A percentile compares a stretch with the other conserved stretches of the same genome.
phyloP scores from a whole-genome alignment of 2,888 invertebrate species.

The Chymomyza fuscimana region DNA sequence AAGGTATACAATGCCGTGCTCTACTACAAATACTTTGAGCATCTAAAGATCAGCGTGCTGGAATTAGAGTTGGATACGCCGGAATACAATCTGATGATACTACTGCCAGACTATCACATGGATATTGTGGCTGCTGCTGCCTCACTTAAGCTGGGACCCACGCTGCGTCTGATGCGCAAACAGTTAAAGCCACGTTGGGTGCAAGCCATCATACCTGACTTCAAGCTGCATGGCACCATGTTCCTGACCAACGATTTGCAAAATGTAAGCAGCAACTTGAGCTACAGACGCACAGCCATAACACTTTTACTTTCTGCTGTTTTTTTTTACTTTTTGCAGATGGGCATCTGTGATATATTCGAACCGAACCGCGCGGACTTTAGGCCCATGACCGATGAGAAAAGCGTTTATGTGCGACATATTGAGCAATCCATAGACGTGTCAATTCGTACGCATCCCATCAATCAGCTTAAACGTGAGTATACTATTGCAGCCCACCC shows the following conservation, averaged over 20 bases:
- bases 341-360: constrained; percentile 89
- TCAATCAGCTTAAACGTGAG: constrained; percentile 80
- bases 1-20: constrained; percentile 89
- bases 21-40: constrained; percentile 87
- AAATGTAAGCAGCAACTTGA: constrained; percentile 82
- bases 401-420: constrained; percentile 89
- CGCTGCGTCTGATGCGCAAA: constrained; percentile 85
- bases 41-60: constrained; percentile 86
- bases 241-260: constrained; percentile 90
- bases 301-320: constrained; percentile 18
- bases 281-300: neutral
- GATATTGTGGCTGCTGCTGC: constrained; percentile 84
- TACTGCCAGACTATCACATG: constrained; percentile 85
- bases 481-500: constrained; percentile 62
- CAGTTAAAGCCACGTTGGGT: constrained; percentile 86
- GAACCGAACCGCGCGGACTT: constrained; percentile 90
- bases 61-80: constrained; percentile 90
- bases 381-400: constrained; percentile 87
- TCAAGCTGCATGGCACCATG: constrained; percentile 88
- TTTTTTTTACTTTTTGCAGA: constrained; percentile 79
- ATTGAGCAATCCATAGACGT: constrained; percentile 92
- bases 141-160: constrained; percentile 83
- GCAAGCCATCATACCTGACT: constrained; percentile 89
- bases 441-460: constrained; percentile 87
- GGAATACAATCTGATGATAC: constrained; percentile 87